Percentiles rank a stretch among this genome's conserved stretches.
These are phyloP conservation scores for Hanleya hanleyi DNA, from an alignment of 2,888 invertebrate genomes.

Conservation along the genomic window DNA sequence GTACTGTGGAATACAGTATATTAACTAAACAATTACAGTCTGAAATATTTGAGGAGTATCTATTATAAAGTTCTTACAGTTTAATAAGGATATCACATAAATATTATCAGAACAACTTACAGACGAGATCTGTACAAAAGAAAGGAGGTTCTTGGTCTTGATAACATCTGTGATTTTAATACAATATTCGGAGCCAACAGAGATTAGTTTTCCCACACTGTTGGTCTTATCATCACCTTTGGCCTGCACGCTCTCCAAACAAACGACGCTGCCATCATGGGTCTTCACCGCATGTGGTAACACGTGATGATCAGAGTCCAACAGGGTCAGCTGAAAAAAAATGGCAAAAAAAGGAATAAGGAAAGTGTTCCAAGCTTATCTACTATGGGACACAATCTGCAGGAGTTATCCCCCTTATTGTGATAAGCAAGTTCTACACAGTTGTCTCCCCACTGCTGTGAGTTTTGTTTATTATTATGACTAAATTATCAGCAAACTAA, in stretches of 20 bases:
- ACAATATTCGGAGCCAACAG: slow-evolving; percentile 49
- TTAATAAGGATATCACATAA: neutral
- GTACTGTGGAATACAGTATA: neutral
- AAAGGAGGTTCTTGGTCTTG: neutral
- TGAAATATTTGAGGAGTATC: neutral
- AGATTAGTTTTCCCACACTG: slow-evolving; percentile 37
- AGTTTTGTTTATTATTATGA: no score
- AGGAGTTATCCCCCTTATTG: no score
- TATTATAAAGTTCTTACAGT: neutral
- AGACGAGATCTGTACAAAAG: neutral
- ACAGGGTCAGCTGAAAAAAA: slow-evolving; percentile 46
- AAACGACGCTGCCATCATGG: slow-evolving; percentile 48
- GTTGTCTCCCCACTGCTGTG: no score
- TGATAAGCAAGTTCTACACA: no score
- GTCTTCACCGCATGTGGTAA: slow-evolving; percentile 46
- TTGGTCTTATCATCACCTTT: slow-evolving; percentile 26
- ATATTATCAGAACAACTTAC: neutral
- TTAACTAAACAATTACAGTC: neutral
- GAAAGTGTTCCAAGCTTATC: no score
- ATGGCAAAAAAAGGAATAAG: neutral
- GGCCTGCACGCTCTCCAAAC: slow-evolving; percentile 42
- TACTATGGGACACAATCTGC: no score
- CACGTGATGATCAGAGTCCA: slow-evolving; percentile 42
- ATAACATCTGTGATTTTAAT: neutral
- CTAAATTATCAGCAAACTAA: no score